Evolutionary conservation across 2,113 vertebrate genomes (phyloP), one percentile per base, ranked within the genome.

Genomic region (Chaenogobius annularis): DNA sequence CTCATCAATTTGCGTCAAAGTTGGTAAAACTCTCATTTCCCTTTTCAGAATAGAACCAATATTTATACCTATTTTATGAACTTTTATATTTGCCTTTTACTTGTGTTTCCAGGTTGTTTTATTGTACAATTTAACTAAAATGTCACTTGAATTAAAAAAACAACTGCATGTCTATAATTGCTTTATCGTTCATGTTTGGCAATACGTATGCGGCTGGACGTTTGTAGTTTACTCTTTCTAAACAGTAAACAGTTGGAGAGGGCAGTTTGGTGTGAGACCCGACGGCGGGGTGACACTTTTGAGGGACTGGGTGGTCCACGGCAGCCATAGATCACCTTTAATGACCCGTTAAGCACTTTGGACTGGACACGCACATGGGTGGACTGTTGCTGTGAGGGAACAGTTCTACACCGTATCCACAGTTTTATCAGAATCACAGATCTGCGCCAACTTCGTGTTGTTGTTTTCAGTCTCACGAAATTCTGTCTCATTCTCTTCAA

Each of bases 281-380:
- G 37, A 44, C 37, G 35, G 3, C 19, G 61, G 19, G 10, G 11
- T 46, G 7, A 43, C 31, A 6, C 61, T n/a, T n/a, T 52, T 52
- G 48, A 22, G 63, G 23, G 43, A 5, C 44, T 47, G 64, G 64
- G 64, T 66, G 64, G 64, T 66, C 64, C 64, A 66, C 20, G 5
- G 44, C n/a, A 11, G 44, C n/a, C 43, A 22, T 66, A 66, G 3
- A 66, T 66, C n/a, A 23, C 22, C 11, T 66, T 13, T 43, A 23
- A 23, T 66, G 64, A 66, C 64, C 64, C 7, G 48, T 19, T 20
- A 19, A 54, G 19, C 50, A n/a, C 50, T 5, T 1, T 3, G 3
- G 35, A 65, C 13, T 19, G 1, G 7, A 37, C 15, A n/a, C 19
- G 5, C 15, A 31, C 26, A 40, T 31, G 26, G 26, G 9, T 15